These are phyloP conservation scores for Neosilurus hyrtlii DNA, from an alignment of 2,797 vertebrate species.

Conservation along the genomic window DNA sequence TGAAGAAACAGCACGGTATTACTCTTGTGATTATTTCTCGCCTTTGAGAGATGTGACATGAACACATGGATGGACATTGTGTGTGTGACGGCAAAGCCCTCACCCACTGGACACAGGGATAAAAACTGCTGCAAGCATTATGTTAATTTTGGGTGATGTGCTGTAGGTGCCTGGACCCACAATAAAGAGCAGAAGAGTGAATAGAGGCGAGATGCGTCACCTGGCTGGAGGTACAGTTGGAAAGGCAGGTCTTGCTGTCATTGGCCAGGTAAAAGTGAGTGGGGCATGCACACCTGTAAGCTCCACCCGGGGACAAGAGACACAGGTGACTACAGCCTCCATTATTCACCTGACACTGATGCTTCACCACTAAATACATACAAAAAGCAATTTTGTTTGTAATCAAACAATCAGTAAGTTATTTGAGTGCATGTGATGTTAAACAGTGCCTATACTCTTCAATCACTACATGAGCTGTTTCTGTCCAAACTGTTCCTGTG, in stretches of 20 bases:
- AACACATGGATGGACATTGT: too few relatives aligned
- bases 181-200: background rate
- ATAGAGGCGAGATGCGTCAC: slow-evolving; percentile 62
- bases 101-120: too few relatives aligned
- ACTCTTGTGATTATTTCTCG: too few relatives aligned
- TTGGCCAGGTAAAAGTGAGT: slow-evolving; percentile 94
- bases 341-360: slow-evolving; percentile 85
- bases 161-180: background rate
- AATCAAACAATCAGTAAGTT: too few relatives aligned
- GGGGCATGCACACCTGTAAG: slow-evolving; percentile 89
- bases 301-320: slow-evolving; percentile 83
- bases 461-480: background rate
- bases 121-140: background rate
- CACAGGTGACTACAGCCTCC: slow-evolving; percentile 97
- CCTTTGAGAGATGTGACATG: too few relatives aligned
- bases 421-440: too few relatives aligned
- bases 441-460: background rate
- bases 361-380: slow-evolving; percentile 79
- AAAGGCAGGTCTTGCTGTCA: slow-evolving; percentile 89
- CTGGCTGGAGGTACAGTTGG: slow-evolving; percentile 97
- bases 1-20: too few relatives aligned
- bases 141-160: background rate
- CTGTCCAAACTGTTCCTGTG: background rate
- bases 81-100: too few relatives aligned
- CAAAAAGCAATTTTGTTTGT: background rate